Evolutionary conservation across 2,113 vertebrate genomes (phyloP), one percentile per base, ranked within the genome.

Genomic region (Macroglossus sobrinus): DNA sequence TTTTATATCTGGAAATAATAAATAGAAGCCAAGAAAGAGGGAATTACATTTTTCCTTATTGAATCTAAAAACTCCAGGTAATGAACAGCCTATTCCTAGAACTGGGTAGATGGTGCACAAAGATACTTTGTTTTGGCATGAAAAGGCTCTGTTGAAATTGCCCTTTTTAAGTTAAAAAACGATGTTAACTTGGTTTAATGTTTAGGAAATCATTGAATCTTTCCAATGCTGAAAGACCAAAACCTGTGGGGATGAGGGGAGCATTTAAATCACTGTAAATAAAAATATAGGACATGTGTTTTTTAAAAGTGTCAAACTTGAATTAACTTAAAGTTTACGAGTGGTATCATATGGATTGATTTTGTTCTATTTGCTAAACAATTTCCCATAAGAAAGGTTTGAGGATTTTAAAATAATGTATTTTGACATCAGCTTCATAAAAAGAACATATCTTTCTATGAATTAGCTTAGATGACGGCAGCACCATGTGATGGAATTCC

Each of bases 121-220:
- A 97, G 97, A 97, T 97, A 76, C 82, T 96, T 97, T 98, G 97
- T 98, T 97, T 97, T 84, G 80, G 92, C 93, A 92, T 95, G 93
- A 98, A 97, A 98, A 97, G 94, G 92, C 93, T 95, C 84, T 92
- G 93, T 97, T 98, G 97, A 98, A 97, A 85, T 96, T 94, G 30
- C 81, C 97, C 79, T 86, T 98, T 97, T 91, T 97, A 95, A 95
- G 92, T 92, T 93, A 94, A 92, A 95, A 68, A 94, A 81, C 79
- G 92, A 81, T 97, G 94, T 97, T 98, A 96, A 75, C 61, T 97
- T 87, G 89, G 72, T 96, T 81, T 35, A 95, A 97, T 72, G 43
- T 94, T 94, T 61, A 87, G 96, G 96, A 98, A 97, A 95, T 38
- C 26, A 69, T 84, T 84, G 93, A 85, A 71, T 80, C 94, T 97